Conservation (phyloP, 2,113 vertebrate genomes). For the Apteryx owenii region DNA sequence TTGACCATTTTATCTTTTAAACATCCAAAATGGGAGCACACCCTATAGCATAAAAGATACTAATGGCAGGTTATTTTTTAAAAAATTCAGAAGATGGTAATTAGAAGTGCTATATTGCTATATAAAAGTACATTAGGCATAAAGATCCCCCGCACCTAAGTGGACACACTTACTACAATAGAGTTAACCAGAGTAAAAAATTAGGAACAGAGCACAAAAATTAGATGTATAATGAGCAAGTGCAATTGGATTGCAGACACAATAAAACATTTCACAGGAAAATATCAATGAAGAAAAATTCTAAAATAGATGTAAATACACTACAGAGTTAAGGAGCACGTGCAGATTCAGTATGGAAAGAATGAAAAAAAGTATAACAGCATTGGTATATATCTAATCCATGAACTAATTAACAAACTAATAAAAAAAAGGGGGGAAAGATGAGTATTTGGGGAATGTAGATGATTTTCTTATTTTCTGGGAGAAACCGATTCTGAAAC, state of each 20-base stretch:
- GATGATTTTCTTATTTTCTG: neutral
- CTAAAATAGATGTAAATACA: neutral
- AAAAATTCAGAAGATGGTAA: neutral
- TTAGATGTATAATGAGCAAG: neutral
- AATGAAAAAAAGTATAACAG: neutral
- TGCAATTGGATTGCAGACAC: neutral
- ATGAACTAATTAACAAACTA: neutral
- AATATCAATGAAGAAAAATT: neutral
- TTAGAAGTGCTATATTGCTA: neutral
- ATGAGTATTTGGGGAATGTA: neutral
- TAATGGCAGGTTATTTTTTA: neutral
- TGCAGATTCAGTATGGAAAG: neutral
- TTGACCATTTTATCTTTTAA: neutral
- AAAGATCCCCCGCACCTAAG: neutral
- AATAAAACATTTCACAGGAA: neutral
- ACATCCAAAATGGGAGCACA: fast-evolving
- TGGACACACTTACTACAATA: neutral
- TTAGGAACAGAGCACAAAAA: neutral
- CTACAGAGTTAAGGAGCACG: neutral
- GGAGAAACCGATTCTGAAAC: neutral
- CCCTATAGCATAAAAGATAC: neutral
- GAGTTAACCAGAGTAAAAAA: neutral
- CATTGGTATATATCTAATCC: neutral
- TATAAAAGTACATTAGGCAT: neutral
- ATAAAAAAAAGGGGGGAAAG: neutral